Base-by-base conservation (phyloP, 2,888 invertebrate species). In the Erebia palarica region DNA sequence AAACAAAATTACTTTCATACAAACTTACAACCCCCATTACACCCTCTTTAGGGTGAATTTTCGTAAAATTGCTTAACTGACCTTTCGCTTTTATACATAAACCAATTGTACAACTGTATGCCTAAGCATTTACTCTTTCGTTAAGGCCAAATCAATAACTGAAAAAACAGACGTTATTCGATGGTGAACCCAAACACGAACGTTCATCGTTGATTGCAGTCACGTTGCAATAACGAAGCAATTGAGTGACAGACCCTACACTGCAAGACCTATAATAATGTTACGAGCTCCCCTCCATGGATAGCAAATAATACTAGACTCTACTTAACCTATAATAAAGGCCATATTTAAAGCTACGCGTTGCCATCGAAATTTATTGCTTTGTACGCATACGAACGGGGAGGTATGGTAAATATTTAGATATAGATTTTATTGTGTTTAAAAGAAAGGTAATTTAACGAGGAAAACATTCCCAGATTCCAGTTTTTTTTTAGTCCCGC, bases 141-240 rank as follows among this genome's bases (percentile, higher is more conserved):
- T 65, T 61, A 69, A 61, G 27, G 68, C 69, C 68, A 74, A 74
- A 71, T 75, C 69, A 71, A 75, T 74, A 73, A 66, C 71, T 71
- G 65, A 60, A 75, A 75, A 70, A 73, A 69, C 71, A 73, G 42
- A 69, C 72, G 70, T 72, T 71, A 53, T 71, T 68, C 73, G 60
- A 57, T 67, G 66, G 70, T 73, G 72, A 76, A 73, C 73, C 75
- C 76, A 77, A 76, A 76, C 75, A 75, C 74, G 72, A 72, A 74
- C 71, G 71, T 75, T 71, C 75, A 78, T 80, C 78, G 77, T 72
- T 75, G 78, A 87, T 88, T 85, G 85, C 86, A 86, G 84, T 85
- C 91, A 91, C 90, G 90, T 90, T 85, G 83, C 85, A 83, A 86
- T 88, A 90, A 88, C 89, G 85, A 84, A 83, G 81, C 86, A 86